Base-by-base conservation (phyloP, 1,140 invertebrate genomes). In the Pentalonia nigronervosa region DNA sequence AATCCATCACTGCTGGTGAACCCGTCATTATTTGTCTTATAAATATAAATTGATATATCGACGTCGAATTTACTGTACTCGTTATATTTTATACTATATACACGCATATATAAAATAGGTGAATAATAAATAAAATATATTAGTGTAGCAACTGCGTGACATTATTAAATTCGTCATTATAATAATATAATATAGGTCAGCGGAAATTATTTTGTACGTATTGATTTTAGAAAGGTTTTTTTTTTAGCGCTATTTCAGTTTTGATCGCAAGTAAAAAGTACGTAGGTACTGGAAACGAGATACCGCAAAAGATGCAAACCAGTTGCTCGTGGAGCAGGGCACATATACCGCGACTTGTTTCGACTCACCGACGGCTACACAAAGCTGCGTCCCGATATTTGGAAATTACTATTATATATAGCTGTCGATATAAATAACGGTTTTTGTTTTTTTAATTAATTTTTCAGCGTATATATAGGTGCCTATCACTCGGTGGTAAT, bases 211-310 rank as follows among this genome's bases (percentile, higher is more conserved):
- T 47, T 48, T 23, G 30, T n/a, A 86, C 25, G 14, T 48, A 87
- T 87, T 48, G n/a, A 48, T 87, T 25, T 87, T 87, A 48, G 86
- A 48, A 87, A 87, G 84, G 45, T 30, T n/a, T 47, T 86, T 47
- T 86, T 86, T 48, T n/a, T 20, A 87, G 56, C 8, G 7, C 23
- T 60, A 30, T 30, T 60, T 60, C 30, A 30, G 25, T 60, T 30
- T 60, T 60, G 25, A 60, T 60, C 1, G 23, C 7, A 30, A 48
- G 47, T 48, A 88, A 87, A 88, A 50, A 9, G n/a, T 50, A 34
- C 25, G 11, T 86, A 23, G 50, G 50, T 53, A 86, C n/a, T 47
- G 21, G 1, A 88, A 88, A 88, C 48, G 17, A 48, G 45, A 87
- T 87, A n/a, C 41, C 41, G 41, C 30, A n/a, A 50, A 45, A 84